Evolutionary conservation across 2,888 invertebrate genomes (phyloP), one percentile per base, ranked within the genome.

Genomic region (Agriopis leucophaearia): DNA sequence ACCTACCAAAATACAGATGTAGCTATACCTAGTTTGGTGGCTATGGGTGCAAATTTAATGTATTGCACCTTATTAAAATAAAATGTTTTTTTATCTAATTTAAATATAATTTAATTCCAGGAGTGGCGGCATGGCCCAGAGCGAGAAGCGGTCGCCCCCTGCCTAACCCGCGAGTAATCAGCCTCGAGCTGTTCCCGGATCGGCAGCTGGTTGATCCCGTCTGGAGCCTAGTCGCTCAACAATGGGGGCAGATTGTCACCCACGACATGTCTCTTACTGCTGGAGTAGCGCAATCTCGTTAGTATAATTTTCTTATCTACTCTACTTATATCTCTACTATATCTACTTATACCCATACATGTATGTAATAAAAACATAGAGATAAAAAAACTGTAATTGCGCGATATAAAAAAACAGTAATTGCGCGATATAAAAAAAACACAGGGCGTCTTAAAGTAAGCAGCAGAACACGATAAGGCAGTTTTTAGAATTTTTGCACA

Each of bases 201-300:
- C 92, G 94, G 45, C 95, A 96, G 71, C 86, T 96, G 6, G 94
- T 96, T 7, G 97, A 97, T 88, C 96, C 95, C 0, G 88, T 95
- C 69, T 97, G 95, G 94, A 97, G 96, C 16, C 89, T 98, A 15
- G 95, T 95, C 57, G 95, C 97, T 54, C 97, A 97, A 95, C 97
- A 97, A 78, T 97, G 96, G 94, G 97, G 97, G 0, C 97, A 97
- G 88, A 96, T 97, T 73, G 94, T 97, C 44, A 96, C 97, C 8
- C 97, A 97, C 85, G 97, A 97, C 79, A 96, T 97, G 96, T 96
- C 96, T 18, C 92, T 97, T 81, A 95, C 96, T 40, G 95, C 95
- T 60, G 96, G 96, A 59, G 95, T 95, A 58, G 95, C 96, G 4
- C 97, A 97, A 89, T 95, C 96, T 35, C 96, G 97, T 97, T 92